phyloP scores from a whole-genome alignment of 1,140 invertebrate genomes.

The Brachionus koreanus region DNA sequence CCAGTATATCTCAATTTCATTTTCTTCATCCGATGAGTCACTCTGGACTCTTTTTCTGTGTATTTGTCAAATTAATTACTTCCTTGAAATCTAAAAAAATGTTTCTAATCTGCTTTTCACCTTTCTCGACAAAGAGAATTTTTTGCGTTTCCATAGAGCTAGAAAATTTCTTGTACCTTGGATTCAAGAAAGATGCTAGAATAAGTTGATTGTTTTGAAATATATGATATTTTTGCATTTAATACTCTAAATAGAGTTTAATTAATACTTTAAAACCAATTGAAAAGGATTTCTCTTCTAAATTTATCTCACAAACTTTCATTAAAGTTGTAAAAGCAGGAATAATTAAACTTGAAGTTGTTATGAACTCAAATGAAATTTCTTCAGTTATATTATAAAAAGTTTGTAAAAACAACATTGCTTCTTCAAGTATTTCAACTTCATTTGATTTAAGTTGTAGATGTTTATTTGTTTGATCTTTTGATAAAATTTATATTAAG shows the following conservation, averaged over 20 bases:
- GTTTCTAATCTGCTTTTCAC: neutral
- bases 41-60: neutral
- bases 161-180: conserved; percentile 8
- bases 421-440: too few species aligned
- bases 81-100: too few species aligned
- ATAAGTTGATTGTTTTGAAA: neutral
- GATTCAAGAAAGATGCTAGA: neutral
- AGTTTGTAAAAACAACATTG: neutral
- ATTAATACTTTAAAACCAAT: neutral
- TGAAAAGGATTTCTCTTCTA: neutral
- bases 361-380: too few species aligned
- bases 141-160: neutral
- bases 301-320: neutral
- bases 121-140: neutral
- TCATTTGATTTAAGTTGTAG: too few species aligned
- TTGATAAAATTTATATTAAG: neutral
- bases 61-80: too few species aligned
- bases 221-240: neutral
- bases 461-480: neutral
- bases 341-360: neutral
- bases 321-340: neutral
- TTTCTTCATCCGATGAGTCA: neutral
- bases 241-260: neutral
- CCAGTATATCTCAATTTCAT: neutral
- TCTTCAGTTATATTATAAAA: too few species aligned